These are phyloP conservation scores for Drosophila eugracilis DNA, from an alignment of 1,140 invertebrate genomes.

Conservation along the genomic window DNA sequence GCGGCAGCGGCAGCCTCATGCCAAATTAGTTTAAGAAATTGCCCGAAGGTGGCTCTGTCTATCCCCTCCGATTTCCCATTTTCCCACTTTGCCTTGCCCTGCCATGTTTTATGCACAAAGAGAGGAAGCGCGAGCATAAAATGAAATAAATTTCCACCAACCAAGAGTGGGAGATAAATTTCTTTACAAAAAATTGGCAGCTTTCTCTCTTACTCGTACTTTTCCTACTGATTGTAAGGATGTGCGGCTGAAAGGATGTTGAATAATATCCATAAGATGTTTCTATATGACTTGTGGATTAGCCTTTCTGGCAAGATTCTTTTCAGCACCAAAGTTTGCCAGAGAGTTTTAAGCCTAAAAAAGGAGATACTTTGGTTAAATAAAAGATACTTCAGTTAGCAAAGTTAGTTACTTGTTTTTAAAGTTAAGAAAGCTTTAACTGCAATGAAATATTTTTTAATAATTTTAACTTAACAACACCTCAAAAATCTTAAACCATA, in stretches of 20 bases:
- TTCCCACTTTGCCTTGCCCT: too few relatives aligned
- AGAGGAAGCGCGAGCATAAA: slow-evolving; percentile 41
- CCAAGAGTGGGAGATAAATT: slow-evolving; percentile 12
- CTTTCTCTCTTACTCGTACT: too few relatives aligned
- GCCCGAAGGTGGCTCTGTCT: slow-evolving; percentile 33
- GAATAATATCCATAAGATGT: slow-evolving; percentile 1
- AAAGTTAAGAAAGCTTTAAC: not conserved
- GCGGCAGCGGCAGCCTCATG: too few relatives aligned
- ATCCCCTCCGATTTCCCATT: not conserved
- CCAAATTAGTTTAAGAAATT: slow-evolving; percentile 65
- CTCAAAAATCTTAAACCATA: not conserved
- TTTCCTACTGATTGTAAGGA: slow-evolving; percentile 18
- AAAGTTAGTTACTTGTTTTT: too few relatives aligned
- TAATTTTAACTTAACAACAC: not conserved
- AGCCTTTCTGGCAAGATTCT: slow-evolving; percentile 4
- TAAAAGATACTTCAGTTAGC: not conserved
- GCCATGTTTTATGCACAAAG: slow-evolving; percentile 57
- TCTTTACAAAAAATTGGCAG: slow-evolving; percentile 50
- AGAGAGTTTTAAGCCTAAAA: not conserved
- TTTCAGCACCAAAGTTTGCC: slow-evolving; percentile 2
- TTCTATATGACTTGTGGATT: slow-evolving; percentile 17
- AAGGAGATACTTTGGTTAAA: not conserved
- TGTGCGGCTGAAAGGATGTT: slow-evolving; percentile 7
- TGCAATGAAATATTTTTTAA: not conserved
- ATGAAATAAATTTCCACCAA: slow-evolving; percentile 48